Base-by-base conservation (phyloP, 2,113 vertebrate genomes). In the Galbula dea region DNA sequence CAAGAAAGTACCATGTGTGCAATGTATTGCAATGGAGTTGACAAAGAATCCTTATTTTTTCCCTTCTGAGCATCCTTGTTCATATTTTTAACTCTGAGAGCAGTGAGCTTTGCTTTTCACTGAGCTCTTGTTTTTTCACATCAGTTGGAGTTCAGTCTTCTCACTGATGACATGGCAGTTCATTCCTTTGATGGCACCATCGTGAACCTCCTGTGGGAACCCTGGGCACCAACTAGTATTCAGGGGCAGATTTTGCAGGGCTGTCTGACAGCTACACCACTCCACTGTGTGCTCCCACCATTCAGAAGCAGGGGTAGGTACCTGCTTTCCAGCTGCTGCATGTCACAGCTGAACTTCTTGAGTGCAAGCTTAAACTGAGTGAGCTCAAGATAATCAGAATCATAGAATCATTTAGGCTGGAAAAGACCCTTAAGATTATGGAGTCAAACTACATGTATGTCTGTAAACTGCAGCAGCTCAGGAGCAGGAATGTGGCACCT, bases 101-200 rank as follows among this genome's bases (percentile, higher is more conserved):
- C 3, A 1, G 5, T 67, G 46, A 74, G 43, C 37, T 37, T 84
- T 66, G 84, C 9, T 30, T 49, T 72, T 55, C 54, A 62, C 81
- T 67, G 39, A 83, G 48, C 19, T 17, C 59, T 74, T 66, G 36
- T 46, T 62, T 46, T 30, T 45, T 20, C 32, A 30, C 8, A 36
- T 52, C 30, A 29, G 23, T 12, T 86, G 26, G 74, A 55, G 21
- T 61, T 51, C n/a, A 58, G 66, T n/a, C 58, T 62, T 46, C 76
- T 37, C 32, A 8, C 34, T 68, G 48, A 58, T 68, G 22, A 46
- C 9, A 10, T 2, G 18, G 59, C 26, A 87, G 22, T 20, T 68
- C 10, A 0, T 7, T 85, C 32, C 23, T 86, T 27, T 0, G 0
- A 43, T 12, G 37, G 14, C 6, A 29, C 7, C 30, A 13, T 15